phyloP scores from a whole-genome alignment of 2,113 vertebrate species.

The human (Homo sapiens) region DNA sequence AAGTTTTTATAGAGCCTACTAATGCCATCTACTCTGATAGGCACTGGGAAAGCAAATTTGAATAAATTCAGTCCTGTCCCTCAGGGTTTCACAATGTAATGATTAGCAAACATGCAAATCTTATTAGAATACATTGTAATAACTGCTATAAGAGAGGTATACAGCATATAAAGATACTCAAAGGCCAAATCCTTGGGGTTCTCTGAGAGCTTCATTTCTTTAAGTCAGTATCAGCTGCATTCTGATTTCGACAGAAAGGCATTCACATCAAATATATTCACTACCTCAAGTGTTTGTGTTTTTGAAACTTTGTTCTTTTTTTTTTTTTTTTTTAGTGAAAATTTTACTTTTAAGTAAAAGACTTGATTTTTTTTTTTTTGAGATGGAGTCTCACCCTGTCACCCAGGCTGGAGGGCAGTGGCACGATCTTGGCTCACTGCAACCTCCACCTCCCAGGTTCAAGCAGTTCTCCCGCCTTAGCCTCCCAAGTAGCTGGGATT shows the following conservation, averaged over 20 bases:
- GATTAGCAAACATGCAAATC: background rate
- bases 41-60: background rate
- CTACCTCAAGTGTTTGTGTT: background rate
- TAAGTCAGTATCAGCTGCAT: background rate
- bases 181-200: background rate
- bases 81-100: background rate
- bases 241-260: constrained; percentile 15
- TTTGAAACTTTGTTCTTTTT: background rate
- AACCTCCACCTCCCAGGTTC: too few relatives aligned
- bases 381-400: too few relatives aligned
- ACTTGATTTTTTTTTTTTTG: too few relatives aligned
- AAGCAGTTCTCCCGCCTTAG: too few relatives aligned
- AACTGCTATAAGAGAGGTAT: background rate
- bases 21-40: constrained; percentile 2
- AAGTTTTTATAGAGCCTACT: background rate
- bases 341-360: too few relatives aligned
- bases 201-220: background rate
- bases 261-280: background rate
- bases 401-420: too few relatives aligned
- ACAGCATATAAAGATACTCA: background rate
- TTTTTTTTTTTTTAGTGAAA: background rate
- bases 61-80: background rate
- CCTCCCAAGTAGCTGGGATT: too few relatives aligned
- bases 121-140: background rate
- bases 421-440: too few relatives aligned